These are phyloP conservation scores for Leuciscus idus DNA, from an alignment of 2,113 vertebrate species.

Conservation along the genomic window DNA sequence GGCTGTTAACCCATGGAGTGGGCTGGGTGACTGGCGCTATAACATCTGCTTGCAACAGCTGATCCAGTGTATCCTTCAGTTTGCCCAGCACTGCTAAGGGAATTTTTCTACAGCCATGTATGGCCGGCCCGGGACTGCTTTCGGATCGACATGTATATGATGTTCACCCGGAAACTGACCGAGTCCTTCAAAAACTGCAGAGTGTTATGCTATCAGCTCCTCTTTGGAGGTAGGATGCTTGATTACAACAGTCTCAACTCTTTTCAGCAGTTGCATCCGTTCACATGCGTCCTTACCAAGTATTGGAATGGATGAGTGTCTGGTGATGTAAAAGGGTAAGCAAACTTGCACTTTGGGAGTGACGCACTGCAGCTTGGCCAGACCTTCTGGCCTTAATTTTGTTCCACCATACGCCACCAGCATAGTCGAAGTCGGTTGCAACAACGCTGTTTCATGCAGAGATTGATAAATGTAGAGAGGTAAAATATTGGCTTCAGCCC, in stretches of 20 bases:
- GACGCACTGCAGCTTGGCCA: slow-evolving; percentile 13
- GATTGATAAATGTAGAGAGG: not conserved
- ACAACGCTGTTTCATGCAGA: not conserved
- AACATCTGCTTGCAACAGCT: not conserved
- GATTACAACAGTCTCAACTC: too few relatives aligned
- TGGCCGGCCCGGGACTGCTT: not conserved
- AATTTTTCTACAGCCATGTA: not conserved
- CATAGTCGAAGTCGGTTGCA: not conserved
- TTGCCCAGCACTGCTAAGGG: not conserved
- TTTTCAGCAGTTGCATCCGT: too few relatives aligned
- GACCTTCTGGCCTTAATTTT: not conserved
- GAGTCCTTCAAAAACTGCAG: too few relatives aligned
- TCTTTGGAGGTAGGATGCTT: too few relatives aligned
- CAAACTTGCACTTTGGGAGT: too few relatives aligned
- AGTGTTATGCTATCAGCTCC: too few relatives aligned
- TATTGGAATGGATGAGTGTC: too few relatives aligned
- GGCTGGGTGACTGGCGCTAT: not conserved
- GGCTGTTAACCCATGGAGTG: not conserved
- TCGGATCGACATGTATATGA: too few relatives aligned
- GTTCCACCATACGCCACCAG: not conserved
- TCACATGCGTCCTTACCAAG: too few relatives aligned
- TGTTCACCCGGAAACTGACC: too few relatives aligned
- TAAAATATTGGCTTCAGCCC: not conserved
- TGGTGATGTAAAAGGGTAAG: too few relatives aligned
- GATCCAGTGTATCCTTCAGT: not conserved